Percentiles rank a stretch among this genome's conserved stretches.
Evolutionary conservation across 1,140 invertebrate species (phyloP).

Genomic region (Pemphigus obesinymphae): DNA sequence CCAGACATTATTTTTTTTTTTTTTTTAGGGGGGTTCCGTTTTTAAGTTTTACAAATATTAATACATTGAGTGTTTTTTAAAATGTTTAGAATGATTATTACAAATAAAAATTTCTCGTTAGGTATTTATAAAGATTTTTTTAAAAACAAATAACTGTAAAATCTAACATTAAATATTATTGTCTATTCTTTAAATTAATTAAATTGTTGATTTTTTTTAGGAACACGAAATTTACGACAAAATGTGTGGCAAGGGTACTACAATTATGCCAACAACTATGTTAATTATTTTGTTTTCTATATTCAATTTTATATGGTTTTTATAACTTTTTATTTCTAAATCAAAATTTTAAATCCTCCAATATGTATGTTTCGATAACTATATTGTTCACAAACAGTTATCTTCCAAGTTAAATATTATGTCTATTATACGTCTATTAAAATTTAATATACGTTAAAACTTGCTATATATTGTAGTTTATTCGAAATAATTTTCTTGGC

Average conservation of each 20-base stretch:
- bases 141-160: too few species aligned
- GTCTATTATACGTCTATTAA: constrained; percentile 1
- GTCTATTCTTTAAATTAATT: too few species aligned
- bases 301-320: constrained; percentile 20
- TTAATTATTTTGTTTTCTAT: not conserved
- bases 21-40: too few species aligned
- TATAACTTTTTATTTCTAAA: constrained; percentile 2
- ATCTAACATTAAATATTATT: too few species aligned
- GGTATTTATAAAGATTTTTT: too few species aligned
- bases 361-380: not conserved
- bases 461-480: not conserved
- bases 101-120: too few species aligned
- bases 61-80: too few species aligned
- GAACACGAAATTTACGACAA: constrained; percentile 25
- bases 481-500: too few species aligned
- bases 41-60: too few species aligned
- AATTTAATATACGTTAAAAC: constrained; percentile 6
- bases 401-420: not conserved
- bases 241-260: constrained; percentile 30
- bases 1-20: too few species aligned
- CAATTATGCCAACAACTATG: not conserved
- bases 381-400: not conserved
- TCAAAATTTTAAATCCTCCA: not conserved
- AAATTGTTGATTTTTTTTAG: not conserved
- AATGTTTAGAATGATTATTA: too few species aligned